phyloP scores from a whole-genome alignment of 2,797 vertebrate genomes.

The Leptoclinus maculatus region DNA sequence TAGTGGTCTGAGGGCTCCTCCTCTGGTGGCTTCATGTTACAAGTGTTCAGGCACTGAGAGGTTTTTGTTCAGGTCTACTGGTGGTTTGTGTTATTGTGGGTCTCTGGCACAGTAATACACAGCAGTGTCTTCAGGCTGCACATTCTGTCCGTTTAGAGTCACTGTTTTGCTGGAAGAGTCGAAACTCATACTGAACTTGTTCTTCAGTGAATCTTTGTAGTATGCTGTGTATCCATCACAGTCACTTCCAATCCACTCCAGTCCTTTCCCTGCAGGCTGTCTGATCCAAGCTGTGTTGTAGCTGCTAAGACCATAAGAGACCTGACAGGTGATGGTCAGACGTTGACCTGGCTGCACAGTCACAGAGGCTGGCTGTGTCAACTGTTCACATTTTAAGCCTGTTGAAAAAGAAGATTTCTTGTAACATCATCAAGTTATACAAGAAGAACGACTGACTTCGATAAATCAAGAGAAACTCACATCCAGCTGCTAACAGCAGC shows the following conservation, averaged over 20 bases:
- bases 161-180: background rate
- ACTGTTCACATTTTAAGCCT: no score
- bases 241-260: conserved; percentile 41
- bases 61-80: no score
- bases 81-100: background rate
- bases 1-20: conserved; percentile 14
- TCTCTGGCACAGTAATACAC: conserved; percentile 48
- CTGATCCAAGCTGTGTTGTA: conserved; percentile 8
- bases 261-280: conserved; percentile 46
- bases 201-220: no score
- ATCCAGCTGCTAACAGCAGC: conserved; percentile 1
- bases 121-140: conserved; percentile 50
- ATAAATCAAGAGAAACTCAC: background rate
- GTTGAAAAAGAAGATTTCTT: no score
- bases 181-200: background rate
- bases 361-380: no score
- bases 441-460: no score
- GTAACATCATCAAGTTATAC: no score
- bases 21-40: conserved; percentile 19
- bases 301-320: background rate
- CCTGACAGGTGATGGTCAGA: conserved; percentile 41
- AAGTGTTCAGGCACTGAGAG: conserved; percentile 17
- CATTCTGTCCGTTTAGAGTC: conserved; percentile 25
- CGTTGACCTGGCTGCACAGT: conserved; percentile 53
- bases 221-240: rapidly evolving